Conservation (phyloP, 2,113 vertebrate genomes). For the Heterotis niloticus region DNA sequence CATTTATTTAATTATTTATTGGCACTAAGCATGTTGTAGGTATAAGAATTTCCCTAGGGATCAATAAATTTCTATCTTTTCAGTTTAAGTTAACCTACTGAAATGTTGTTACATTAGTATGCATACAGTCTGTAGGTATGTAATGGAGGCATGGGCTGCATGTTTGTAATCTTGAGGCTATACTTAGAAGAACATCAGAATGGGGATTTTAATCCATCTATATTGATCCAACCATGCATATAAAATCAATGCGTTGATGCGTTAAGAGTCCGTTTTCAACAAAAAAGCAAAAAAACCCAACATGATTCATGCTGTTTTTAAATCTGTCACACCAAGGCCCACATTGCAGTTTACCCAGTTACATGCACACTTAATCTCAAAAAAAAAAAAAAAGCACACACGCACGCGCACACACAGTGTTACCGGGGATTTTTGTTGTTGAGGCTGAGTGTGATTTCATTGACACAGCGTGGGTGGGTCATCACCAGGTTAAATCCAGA, state of each 20-base stretch:
- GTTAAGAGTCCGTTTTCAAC: no score
- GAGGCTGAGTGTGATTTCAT: constrained; percentile 89
- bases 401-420: constrained; percentile 24
- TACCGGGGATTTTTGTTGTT: constrained; percentile 85
- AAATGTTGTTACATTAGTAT: no score
- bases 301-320: no score
- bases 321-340: no score
- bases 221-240: not conserved
- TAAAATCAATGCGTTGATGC: no score
- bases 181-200: not conserved
- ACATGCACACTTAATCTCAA: not conserved
- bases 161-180: not conserved
- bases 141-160: not conserved
- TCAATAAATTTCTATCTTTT: no score
- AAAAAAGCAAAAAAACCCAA: no score
- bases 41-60: no score
- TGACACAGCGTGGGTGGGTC: constrained; percentile 86
- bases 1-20: no score
- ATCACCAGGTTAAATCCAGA: constrained; percentile 92
- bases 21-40: no score
- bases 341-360: not conserved
- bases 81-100: no score
- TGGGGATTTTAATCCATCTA: not conserved
- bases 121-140: no score
- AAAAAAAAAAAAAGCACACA: constrained; percentile 24